Percentiles rank a stretch among this genome's conserved stretches.
phyloP scores from a whole-genome alignment of 2,888 invertebrate genomes.

The Cheilosia vernalis region DNA sequence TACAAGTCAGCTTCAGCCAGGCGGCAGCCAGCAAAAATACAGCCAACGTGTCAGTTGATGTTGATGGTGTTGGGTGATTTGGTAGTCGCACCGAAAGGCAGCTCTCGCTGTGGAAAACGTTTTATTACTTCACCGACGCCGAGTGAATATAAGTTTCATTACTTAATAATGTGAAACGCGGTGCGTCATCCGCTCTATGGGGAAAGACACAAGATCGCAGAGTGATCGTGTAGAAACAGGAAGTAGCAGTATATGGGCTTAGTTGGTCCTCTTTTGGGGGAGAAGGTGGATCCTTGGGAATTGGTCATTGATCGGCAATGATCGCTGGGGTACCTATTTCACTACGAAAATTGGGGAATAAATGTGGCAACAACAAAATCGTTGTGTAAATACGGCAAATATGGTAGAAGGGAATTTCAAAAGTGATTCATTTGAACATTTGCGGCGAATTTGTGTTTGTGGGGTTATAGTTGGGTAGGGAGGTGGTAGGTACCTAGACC shows the following conservation, averaged over 20 bases:
- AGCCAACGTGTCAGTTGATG: slow-evolving; percentile 5
- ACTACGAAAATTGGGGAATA: no score
- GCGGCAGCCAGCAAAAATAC: background rate
- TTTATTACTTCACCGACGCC: background rate
- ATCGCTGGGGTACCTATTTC: background rate
- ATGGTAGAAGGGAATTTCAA: background rate
- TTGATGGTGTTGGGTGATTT: background rate
- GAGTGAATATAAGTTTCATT: background rate
- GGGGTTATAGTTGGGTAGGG: background rate
- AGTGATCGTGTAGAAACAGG: background rate
- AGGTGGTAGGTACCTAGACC: no score
- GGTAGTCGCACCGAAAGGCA: background rate
- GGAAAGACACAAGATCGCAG: background rate
- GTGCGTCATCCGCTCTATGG: no score
- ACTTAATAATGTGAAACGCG: slow-evolving; percentile 1
- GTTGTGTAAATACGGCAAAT: background rate
- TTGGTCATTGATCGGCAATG: background rate
- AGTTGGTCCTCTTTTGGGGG: background rate
- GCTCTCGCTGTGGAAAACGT: background rate
- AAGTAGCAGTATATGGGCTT: background rate
- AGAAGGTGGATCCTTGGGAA: background rate
- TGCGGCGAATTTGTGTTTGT: background rate
- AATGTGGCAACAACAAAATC: no score
- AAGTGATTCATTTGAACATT: slow-evolving; percentile 2
- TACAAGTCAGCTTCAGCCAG: background rate